Percentiles rank a stretch among this genome's conserved stretches.
Conservation (phyloP, 2,113 vertebrate species). For the Notothenia coriiceps region DNA sequence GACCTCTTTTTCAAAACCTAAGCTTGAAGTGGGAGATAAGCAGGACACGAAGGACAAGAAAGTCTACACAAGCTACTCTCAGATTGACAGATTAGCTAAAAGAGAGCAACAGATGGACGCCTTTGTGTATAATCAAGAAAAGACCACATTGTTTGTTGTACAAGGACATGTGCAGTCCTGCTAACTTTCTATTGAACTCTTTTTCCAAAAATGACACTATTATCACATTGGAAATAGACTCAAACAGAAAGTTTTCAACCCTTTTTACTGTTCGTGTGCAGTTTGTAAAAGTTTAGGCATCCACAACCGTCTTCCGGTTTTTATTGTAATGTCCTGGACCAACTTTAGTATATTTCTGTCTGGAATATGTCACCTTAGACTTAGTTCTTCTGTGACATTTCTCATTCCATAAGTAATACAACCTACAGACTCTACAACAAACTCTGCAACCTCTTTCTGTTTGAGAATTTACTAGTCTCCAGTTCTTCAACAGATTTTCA, state of each 20-base stretch:
- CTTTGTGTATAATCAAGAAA: constrained; percentile 26
- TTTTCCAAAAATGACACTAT: constrained; percentile 3
- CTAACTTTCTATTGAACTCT: constrained; percentile 5
- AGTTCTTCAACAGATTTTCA: constrained; percentile 11
- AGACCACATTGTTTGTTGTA: constrained; percentile 39
- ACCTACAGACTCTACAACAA: background rate
- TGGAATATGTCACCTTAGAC: background rate
- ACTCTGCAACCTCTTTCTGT: background rate
- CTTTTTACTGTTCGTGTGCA: background rate
- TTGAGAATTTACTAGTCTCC: background rate
- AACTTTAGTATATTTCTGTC: background rate
- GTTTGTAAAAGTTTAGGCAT: background rate
- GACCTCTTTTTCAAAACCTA: background rate
- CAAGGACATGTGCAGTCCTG: constrained; percentile 6
- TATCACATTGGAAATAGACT: background rate
- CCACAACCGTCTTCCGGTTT: background rate
- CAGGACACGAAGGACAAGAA: background rate
- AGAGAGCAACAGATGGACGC: constrained; percentile 34
- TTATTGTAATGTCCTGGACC: background rate
- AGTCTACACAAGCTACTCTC: background rate
- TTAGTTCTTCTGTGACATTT: background rate
- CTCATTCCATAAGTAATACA: background rate
- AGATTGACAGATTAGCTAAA: constrained; percentile 32
- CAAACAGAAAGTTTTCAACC: background rate
- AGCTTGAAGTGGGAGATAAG: background rate